A percentile compares a stretch with the other conserved stretches of the same genome.
phyloP scores from a whole-genome alignment of 2,113 vertebrate genomes.

The Halcyon senegalensis region DNA sequence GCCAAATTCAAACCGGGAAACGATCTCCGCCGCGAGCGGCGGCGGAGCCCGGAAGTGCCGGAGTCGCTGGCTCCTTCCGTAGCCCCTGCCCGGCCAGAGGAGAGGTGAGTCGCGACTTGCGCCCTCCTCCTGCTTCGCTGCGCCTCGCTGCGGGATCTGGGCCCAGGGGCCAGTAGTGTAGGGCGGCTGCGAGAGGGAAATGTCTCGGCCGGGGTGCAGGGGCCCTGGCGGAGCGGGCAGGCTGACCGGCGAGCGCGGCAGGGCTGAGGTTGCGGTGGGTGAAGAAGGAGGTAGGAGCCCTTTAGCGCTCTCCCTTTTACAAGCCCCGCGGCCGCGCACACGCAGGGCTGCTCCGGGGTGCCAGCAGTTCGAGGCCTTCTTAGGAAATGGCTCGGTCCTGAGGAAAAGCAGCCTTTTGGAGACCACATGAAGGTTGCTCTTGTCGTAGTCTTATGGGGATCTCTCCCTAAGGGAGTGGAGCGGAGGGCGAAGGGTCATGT shows the following conservation, averaged over 20 bases:
- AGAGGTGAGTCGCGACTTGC: background rate
- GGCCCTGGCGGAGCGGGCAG: background rate
- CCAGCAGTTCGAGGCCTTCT: accelerated
- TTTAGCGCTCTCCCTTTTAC: accelerated
- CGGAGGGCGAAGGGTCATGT: background rate
- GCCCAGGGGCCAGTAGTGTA: accelerated
- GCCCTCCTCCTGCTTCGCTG: background rate
- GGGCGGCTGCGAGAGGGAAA: background rate
- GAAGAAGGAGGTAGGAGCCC: background rate
- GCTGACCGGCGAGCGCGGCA: background rate
- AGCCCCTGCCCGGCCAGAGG: background rate
- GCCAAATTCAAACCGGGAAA: slow-evolving; percentile 93
- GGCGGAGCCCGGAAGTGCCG: background rate
- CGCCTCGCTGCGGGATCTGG: accelerated
- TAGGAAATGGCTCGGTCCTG: background rate
- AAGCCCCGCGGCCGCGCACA: accelerated
- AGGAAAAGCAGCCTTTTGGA: accelerated
- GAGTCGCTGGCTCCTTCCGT: background rate
- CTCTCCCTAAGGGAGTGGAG: background rate
- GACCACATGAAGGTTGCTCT: accelerated
- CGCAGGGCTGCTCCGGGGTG: accelerated
- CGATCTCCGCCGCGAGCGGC: background rate
- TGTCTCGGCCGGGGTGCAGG: background rate
- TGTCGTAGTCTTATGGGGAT: accelerated
- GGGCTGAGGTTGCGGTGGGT: background rate